These are phyloP conservation scores for Bradypodion pumilum DNA, from an alignment of 2,797 vertebrate genomes.

Conservation along the genomic window DNA sequence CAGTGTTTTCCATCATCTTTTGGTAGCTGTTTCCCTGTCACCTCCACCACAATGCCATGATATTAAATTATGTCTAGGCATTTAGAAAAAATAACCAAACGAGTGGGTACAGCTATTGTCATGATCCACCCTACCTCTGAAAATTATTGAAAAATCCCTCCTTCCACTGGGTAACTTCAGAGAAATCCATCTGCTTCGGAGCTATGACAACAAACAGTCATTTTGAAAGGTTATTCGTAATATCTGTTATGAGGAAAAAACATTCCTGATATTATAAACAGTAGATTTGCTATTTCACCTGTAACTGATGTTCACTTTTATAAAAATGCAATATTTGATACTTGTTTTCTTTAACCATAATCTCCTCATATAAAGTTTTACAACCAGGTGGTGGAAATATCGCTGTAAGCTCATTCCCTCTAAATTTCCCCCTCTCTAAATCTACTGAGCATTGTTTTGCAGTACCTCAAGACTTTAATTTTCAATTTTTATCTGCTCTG, in stretches of 20 bases:
- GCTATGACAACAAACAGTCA: too few relatives aligned
- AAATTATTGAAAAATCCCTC: too few relatives aligned
- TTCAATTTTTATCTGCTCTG: constrained; percentile 2
- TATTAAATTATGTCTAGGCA: too few relatives aligned
- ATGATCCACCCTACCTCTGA: too few relatives aligned
- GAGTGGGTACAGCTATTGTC: too few relatives aligned
- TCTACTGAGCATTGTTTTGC: constrained; percentile 17
- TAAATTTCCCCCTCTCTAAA: neutral
- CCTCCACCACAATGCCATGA: too few relatives aligned
- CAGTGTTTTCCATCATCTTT: too few relatives aligned
- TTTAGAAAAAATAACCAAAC: too few relatives aligned
- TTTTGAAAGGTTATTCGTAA: too few relatives aligned
- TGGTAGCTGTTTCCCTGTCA: too few relatives aligned
- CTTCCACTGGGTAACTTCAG: too few relatives aligned
- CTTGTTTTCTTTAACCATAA: constrained; percentile 10
- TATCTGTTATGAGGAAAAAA: neutral
- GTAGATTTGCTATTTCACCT: neutral
- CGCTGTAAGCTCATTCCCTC: neutral
- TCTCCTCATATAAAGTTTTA: neutral
- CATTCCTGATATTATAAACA: neutral
- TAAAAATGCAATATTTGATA: neutral
- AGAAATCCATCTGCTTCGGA: too few relatives aligned
- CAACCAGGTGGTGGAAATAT: neutral
- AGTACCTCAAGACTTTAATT: constrained; percentile 10
- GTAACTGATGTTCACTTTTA: neutral